phyloP scores from a whole-genome alignment of 2,113 vertebrate genomes.

The Leptobrachium leishanense region DNA sequence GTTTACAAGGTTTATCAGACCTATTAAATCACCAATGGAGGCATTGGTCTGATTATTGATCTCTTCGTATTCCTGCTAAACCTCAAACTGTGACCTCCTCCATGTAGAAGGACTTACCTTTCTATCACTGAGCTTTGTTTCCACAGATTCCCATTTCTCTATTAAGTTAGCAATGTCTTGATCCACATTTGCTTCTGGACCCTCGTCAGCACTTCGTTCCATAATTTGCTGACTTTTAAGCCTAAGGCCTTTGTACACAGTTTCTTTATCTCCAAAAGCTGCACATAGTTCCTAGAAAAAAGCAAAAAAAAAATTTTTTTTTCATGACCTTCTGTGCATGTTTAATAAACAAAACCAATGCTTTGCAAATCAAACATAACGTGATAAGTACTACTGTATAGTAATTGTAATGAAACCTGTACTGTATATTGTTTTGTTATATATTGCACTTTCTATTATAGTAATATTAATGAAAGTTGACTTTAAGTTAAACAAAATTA shows the following conservation, averaged over 20 bases:
- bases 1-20: too few species aligned
- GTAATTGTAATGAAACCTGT: too few species aligned
- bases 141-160: constrained; percentile 90
- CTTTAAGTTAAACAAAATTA: too few species aligned
- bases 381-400: too few species aligned
- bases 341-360: background rate
- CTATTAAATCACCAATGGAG: too few species aligned
- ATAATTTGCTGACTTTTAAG: constrained; percentile 86
- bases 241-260: constrained; percentile 78
- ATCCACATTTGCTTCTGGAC: constrained; percentile 84
- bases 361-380: too few species aligned
- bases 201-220: constrained; percentile 71
- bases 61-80: too few species aligned
- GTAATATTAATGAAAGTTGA: too few species aligned
- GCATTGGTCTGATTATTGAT: too few species aligned
- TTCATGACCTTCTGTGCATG: background rate
- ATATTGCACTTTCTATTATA: too few species aligned
- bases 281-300: constrained; percentile 83
- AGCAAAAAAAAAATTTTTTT: background rate
- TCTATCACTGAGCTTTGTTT: constrained; percentile 86
- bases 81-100: too few species aligned
- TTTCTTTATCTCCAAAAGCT: constrained; percentile 85
- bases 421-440: too few species aligned
- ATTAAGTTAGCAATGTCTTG: constrained; percentile 89
- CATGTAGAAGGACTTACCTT: constrained; percentile 72